A percentile compares a stretch with the other conserved stretches of the same genome.
Conservation (phyloP, 2,888 invertebrate species). For the Plebejus argus region DNA sequence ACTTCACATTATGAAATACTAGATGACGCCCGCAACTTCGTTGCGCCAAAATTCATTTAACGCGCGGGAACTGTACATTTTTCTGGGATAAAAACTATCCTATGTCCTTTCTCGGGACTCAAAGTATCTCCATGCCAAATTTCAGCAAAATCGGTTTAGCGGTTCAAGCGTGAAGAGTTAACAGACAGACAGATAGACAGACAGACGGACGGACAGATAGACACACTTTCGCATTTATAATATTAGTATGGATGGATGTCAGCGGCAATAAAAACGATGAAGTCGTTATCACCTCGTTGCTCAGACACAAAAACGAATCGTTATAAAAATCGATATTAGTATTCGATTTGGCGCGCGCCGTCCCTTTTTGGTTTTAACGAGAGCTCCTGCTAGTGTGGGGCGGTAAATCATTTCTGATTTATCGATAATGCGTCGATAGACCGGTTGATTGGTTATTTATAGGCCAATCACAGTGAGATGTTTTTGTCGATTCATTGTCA, state of each 20-base stretch:
- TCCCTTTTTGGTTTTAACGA: constrained; percentile 28
- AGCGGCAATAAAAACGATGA: background rate
- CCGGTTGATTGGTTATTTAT: constrained; percentile 23
- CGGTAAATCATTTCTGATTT: constrained; percentile 19
- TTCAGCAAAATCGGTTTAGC: too few relatives aligned
- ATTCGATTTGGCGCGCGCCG: constrained; percentile 24
- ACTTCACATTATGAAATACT: background rate
- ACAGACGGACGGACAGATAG: too few relatives aligned
- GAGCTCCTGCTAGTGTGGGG: background rate
- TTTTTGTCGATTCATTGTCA: constrained; percentile 16
- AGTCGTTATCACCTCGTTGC: constrained; percentile 10
- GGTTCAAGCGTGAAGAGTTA: too few relatives aligned
- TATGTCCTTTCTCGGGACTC: too few relatives aligned
- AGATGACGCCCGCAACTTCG: too few relatives aligned
- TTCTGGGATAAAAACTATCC: too few relatives aligned
- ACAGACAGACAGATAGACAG: too few relatives aligned
- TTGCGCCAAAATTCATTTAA: too few relatives aligned
- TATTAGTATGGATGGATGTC: too few relatives aligned
- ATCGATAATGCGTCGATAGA: constrained; percentile 22
- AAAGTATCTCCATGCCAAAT: too few relatives aligned
- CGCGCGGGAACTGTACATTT: too few relatives aligned
- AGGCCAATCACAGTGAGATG: constrained; percentile 3
- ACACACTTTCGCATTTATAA: too few relatives aligned
- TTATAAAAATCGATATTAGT: constrained; percentile 25
- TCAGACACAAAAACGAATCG: constrained; percentile 5